Conservation (phyloP, 2,113 vertebrate genomes). For the Lophura nycthemera region DNA sequence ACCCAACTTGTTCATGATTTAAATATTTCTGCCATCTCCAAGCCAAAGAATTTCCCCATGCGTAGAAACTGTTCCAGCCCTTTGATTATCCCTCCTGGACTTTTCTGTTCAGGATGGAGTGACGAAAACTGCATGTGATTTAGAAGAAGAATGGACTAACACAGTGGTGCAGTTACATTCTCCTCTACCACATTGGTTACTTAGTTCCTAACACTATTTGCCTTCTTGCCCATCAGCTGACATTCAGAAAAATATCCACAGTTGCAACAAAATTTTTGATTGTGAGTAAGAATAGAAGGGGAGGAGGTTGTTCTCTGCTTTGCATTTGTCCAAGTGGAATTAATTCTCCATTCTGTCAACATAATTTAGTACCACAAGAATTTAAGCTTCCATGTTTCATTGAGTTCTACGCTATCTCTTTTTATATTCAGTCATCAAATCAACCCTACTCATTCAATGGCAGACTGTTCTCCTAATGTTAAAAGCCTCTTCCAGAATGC, state of each 20-base stretch:
- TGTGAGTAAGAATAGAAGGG: background rate
- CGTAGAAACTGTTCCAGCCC: constrained; percentile 40
- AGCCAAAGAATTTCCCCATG: constrained; percentile 52
- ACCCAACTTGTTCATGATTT: background rate
- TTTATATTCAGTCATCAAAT: constrained; percentile 17
- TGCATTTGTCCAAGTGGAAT: background rate
- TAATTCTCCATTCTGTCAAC: background rate
- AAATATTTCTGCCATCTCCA: constrained; percentile 30
- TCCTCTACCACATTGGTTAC: constrained; percentile 11
- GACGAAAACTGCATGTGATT: constrained; percentile 7
- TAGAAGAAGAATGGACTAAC: constrained; percentile 41
- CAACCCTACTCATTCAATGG: background rate
- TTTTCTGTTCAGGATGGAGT: constrained; percentile 40
- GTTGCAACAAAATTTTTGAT: background rate
- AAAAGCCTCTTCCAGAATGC: constrained; percentile 4
- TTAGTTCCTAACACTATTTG: constrained; percentile 19
- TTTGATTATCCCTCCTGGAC: constrained; percentile 53
- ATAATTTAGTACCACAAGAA: background rate
- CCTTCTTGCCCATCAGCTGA: constrained; percentile 13
- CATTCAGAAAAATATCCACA: constrained; percentile 4
- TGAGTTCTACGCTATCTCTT: constrained; percentile 11
- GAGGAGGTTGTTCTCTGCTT: background rate
- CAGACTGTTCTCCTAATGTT: background rate
- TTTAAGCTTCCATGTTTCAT: background rate
- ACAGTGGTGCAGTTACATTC: constrained; percentile 31